Conservation (phyloP, 2,888 invertebrate genomes). For the Branchipolynoe longqiensis region DNA sequence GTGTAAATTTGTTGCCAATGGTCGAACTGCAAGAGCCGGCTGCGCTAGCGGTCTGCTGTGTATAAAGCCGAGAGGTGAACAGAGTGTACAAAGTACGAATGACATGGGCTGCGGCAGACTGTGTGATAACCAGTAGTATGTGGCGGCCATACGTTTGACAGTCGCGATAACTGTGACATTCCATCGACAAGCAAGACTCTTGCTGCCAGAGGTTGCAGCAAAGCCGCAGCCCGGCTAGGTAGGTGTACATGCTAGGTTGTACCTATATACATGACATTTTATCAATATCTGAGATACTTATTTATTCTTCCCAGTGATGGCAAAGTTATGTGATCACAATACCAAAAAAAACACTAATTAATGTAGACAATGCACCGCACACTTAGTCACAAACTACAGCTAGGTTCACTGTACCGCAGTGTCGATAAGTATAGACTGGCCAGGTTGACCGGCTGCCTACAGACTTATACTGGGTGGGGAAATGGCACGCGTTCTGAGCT, state of each 20-base stretch:
- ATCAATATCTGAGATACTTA: constrained; percentile 10
- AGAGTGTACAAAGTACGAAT: background rate
- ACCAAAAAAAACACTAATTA: background rate
- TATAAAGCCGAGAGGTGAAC: background rate
- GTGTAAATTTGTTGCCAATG: constrained; percentile 22
- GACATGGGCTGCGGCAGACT: background rate
- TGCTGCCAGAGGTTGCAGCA: no score
- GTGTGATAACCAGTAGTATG: background rate
- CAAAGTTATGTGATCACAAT: constrained; percentile 36
- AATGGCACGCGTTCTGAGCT: no score
- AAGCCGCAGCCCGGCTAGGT: constrained; percentile 22
- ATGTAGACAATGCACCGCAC: background rate
- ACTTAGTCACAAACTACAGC: background rate
- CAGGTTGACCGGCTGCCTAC: no score
- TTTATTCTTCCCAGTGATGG: constrained; percentile 37
- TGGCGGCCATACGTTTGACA: constrained; percentile 1
- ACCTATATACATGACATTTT: background rate
- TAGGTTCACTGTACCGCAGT: background rate
- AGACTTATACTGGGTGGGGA: no score
- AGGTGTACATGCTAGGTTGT: constrained; percentile 8
- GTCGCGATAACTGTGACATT: constrained; percentile 17
- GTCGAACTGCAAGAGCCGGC: background rate
- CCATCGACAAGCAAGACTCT: constrained; percentile 18
- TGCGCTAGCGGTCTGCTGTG: background rate
- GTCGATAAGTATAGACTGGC: background rate